These are phyloP conservation scores for Byasa hedistus DNA, from an alignment of 2,888 invertebrate genomes.

Conservation along the genomic window DNA sequence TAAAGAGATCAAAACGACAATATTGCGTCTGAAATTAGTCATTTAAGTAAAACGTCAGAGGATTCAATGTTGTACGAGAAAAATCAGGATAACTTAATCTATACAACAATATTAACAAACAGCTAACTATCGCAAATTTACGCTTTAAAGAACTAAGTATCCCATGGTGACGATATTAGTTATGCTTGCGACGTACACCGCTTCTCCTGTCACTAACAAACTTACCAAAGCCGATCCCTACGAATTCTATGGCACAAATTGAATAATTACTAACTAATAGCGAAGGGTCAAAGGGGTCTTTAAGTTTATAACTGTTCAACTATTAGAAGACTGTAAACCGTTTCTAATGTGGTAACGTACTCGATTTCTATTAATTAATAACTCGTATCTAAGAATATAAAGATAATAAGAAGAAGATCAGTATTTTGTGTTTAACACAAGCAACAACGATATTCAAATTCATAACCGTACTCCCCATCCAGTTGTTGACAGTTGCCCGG, in stretches of 20 bases:
- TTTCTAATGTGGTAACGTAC: background rate
- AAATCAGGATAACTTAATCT: background rate
- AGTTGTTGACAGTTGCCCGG: too few relatives aligned
- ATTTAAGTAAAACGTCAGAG: too few relatives aligned
- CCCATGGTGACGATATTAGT: background rate
- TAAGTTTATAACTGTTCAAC: conserved; percentile 12
- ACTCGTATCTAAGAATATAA: background rate
- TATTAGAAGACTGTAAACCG: conserved; percentile 12
- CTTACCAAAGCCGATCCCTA: conserved; percentile 11
- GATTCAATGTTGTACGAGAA: too few relatives aligned
- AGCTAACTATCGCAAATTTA: background rate
- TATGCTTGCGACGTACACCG: background rate
- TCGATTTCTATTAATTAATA: background rate
- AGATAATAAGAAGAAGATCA: too few relatives aligned
- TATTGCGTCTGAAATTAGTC: too few relatives aligned
- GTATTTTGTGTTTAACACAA: too few relatives aligned
- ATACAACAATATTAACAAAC: background rate
- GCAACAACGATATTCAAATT: too few relatives aligned
- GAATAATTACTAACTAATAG: conserved; percentile 27
- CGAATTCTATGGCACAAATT: conserved; percentile 19
- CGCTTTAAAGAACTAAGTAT: background rate
- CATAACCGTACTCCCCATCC: too few relatives aligned
- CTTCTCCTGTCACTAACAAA: conserved; percentile 19
- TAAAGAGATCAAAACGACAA: too few relatives aligned
- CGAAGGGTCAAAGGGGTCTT: conserved; percentile 24